Evolutionary conservation across 2,797 vertebrate genomes (phyloP), one percentile per base, ranked within the genome.

Genomic region (Chiroxiphia lanceolata): DNA sequence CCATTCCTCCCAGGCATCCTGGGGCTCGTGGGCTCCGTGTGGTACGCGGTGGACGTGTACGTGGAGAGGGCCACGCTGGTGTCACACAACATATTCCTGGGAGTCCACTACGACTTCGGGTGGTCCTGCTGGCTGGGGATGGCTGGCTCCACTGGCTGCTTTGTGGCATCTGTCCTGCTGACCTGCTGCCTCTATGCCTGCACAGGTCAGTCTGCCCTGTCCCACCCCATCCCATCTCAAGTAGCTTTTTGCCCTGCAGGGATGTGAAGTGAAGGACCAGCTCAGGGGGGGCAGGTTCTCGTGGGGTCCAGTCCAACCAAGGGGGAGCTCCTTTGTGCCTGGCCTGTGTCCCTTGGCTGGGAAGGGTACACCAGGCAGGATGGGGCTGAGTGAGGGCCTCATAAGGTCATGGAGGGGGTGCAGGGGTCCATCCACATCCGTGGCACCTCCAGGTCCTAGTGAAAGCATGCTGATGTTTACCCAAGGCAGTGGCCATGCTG

Each of bases 121-220:
- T 95, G 95, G 97, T 98, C 98, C 0, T 98, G 98, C 83, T 98
- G 98, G 98, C 85, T 98, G 79, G 98, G 97, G 3, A 97, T 98
- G 97, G 96, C 96, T 3, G 98, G 98, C 11, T 97, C 98, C 0
- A 84, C 31, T 0, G 98, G 98, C 38, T 97, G 97, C 65, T 89
- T 97, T 6, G 9, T 89, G 54, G 89, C 96, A 2, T 97, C 97
- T 4, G 5, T 97, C 15, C 90, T 97, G 64, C 90, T 98, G 26
- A 97, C 96, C 40, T 98, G 97, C 40, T 40, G 40, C 40, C 40
- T 40, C 40, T 40, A 40, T 40, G 40, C 40, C 40, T 40, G 40
- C 40, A 40, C 40, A 40, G 40, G 40, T 40, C 40, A 15, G 40
- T 40, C 40, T 40, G 40, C 14, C 40, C 40, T 40, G 13, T 15